Evolutionary conservation across 1,140 invertebrate species (phyloP), one percentile per base, ranked within the genome.

Genomic region (Bacillus rossius): DNA sequence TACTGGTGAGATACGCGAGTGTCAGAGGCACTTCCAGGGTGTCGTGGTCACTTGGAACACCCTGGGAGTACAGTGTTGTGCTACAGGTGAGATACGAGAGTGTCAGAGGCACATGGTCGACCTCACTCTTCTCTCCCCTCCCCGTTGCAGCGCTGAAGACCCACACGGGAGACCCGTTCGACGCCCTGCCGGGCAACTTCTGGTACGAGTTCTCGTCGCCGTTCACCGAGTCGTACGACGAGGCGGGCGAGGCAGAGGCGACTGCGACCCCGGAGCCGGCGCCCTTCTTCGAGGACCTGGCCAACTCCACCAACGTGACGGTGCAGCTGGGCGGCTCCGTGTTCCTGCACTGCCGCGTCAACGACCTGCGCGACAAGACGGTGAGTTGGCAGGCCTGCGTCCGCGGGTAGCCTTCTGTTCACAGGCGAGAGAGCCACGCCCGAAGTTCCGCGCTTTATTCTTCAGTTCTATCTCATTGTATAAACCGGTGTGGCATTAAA

Each of bases 341-440:
- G 1, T 79, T 84, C 64, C 70, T 89, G 52, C 85, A 88, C 63
- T 89, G 86, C 67, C 76, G 81, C 62, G 84, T 89, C 8, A 84
- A 87, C 66, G 82, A 87, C 64, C 77, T 89, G 25, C 81, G 84
- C 20, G 86, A 87, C 58, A 86, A 87, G 75, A 87, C 84, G 72
- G 84, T 85, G 67, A 73, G 77, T 72, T 1, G 1, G 8, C 17
- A 17, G n/a, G n/a, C n/a, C n/a, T n/a, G n/a, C n/a, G n/a, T n/a
- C n/a, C n/a, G n/a, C n/a, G n/a, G n/a, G n/a, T n/a, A n/a, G n/a
- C n/a, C n/a, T n/a, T n/a, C n/a, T n/a, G n/a, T n/a, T n/a, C n/a
- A n/a, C n/a, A n/a, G n/a, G n/a, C n/a, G n/a, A n/a, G n/a, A n/a
- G n/a, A n/a, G n/a, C n/a, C n/a, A n/a, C n/a, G n/a, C n/a, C n/a